Conservation (phyloP, 2,797 vertebrate genomes). For the Crax fasciolata region DNA sequence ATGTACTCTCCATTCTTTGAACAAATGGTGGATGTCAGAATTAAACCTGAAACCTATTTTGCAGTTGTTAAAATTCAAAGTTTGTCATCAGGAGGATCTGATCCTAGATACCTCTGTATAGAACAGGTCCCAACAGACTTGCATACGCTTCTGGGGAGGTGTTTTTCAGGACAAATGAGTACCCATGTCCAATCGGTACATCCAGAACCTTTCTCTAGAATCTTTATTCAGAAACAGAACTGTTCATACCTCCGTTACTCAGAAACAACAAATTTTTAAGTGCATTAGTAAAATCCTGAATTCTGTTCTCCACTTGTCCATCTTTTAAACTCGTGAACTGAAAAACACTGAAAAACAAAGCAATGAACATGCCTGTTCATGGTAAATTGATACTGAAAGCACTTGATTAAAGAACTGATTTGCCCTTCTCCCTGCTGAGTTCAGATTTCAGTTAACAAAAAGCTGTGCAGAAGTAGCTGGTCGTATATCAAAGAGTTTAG, state of each 20-base stretch:
- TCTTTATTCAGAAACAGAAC: not conserved
- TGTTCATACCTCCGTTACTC: not conserved
- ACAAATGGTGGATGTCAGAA: not conserved
- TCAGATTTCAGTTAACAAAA: conserved; percentile 70
- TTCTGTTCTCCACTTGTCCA: not conserved
- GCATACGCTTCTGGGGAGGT: not conserved
- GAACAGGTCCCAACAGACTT: not conserved
- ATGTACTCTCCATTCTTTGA: not conserved
- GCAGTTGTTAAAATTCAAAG: not conserved
- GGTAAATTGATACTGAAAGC: conserved; percentile 54
- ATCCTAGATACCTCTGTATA: not conserved
- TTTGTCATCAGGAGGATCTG: not conserved
- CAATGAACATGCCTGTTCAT: not conserved
- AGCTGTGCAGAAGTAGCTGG: conserved; percentile 60
- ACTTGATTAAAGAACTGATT: conserved; percentile 70
- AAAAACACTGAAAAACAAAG: not conserved
- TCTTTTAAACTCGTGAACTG: not conserved
- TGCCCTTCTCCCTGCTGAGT: conserved; percentile 69
- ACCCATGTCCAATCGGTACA: rapidly evolving
- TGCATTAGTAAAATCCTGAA: not conserved
- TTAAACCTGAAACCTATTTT: not conserved
- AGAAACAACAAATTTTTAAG: not conserved
- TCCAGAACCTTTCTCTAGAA: not conserved
- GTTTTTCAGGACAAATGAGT: not conserved
- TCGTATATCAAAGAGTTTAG: conserved; percentile 77